Conservation (phyloP, 2,797 vertebrate genomes). For the Pygocentrus nattereri region DNA sequence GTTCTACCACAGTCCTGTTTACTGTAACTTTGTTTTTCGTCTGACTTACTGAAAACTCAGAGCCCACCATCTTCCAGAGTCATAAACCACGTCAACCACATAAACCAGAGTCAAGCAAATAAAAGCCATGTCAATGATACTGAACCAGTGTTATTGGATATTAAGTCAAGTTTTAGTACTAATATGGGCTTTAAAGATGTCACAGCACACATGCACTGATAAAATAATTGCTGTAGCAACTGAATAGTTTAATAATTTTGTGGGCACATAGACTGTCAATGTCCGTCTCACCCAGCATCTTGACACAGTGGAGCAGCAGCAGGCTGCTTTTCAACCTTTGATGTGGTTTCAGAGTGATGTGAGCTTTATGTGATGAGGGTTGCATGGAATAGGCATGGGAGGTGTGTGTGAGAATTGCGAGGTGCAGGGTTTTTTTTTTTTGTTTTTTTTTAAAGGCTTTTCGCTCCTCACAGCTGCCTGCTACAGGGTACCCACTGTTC, state of each 20-base stretch:
- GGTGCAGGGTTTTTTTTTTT: neutral
- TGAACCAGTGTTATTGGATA: neutral
- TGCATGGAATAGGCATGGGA: neutral
- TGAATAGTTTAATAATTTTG: neutral
- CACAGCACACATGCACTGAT: too few relatives aligned
- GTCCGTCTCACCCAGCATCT: conserved; percentile 1
- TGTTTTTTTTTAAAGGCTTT: conserved; percentile 22
- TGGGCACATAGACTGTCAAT: neutral
- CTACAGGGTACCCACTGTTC: conserved; percentile 59
- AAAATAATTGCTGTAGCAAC: neutral
- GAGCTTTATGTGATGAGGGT: conserved; percentile 13
- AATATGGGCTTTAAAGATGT: neutral
- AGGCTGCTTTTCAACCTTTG: conserved; percentile 57
- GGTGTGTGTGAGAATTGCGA: neutral
- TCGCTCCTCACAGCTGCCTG: conserved; percentile 64
- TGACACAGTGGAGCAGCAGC: conserved; percentile 34
- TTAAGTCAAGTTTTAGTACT: neutral
- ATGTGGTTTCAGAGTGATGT: conserved; percentile 53
- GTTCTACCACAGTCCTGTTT: neutral
- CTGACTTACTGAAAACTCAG: neutral
- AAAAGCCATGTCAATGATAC: neutral
- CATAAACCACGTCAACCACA: conserved; percentile 5
- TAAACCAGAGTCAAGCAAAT: conserved; percentile 31
- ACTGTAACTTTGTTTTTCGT: neutral
- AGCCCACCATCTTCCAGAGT: neutral